Evolutionary conservation across 2,113 vertebrate species (phyloP).

Genomic region (Ahaetulla prasina): DNA sequence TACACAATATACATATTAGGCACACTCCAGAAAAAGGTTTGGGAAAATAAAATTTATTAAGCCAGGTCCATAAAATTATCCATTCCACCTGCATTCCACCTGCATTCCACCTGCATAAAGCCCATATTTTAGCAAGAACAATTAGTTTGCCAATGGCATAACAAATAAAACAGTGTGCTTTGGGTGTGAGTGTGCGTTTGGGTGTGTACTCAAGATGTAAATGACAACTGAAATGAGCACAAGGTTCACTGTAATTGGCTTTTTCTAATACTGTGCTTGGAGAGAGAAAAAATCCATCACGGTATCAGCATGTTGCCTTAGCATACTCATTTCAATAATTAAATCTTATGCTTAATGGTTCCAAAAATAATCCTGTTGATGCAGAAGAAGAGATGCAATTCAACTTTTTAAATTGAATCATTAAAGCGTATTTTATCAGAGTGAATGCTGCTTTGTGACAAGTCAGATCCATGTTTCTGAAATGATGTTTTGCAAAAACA

Average conservation of each 20-base stretch:
- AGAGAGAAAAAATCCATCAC: neutral
- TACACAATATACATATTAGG: neutral
- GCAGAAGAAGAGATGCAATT: neutral
- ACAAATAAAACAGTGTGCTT: neutral
- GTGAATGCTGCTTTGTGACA: neutral
- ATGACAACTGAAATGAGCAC: neutral
- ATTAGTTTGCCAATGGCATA: neutral
- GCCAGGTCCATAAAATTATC: neutral
- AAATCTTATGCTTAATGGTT: neutral
- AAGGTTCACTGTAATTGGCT: neutral
- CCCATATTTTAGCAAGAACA: neutral
- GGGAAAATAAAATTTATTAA: neutral
- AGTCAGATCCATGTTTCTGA: neutral
- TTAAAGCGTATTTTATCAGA: neutral
- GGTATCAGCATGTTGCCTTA: neutral
- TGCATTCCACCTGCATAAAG: neutral
- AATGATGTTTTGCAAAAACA: neutral
- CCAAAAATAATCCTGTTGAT: neutral
- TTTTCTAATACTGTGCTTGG: neutral
- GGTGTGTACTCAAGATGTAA: neutral
- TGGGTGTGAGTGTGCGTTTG: neutral
- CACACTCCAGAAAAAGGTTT: neutral
- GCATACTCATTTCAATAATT: slow-evolving; percentile 17
- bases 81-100: neutral
- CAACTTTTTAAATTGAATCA: neutral